Evolutionary conservation across 2,113 vertebrate genomes (phyloP).

Genomic region (Notothenia rossii): DNA sequence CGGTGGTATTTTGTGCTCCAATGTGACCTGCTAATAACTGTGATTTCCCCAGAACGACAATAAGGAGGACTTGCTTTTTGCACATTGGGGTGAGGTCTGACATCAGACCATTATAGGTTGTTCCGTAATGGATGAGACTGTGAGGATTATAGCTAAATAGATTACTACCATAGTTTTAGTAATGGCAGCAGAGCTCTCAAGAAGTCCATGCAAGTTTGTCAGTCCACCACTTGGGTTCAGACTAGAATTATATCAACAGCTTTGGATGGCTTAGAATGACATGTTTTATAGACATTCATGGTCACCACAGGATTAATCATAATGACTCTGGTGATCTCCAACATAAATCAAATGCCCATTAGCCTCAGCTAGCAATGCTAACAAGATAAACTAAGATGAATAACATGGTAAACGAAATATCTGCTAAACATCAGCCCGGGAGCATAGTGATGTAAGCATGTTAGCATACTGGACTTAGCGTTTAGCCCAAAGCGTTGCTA

Average conservation of each 20-base stretch:
- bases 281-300: not conserved
- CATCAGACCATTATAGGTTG: conserved; percentile 6
- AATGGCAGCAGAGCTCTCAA: not conserved
- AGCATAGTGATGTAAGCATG: too few species aligned
- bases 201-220: not conserved
- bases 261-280: not conserved
- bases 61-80: conserved; percentile 21
- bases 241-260: not conserved
- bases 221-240: not conserved
- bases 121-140: conserved; percentile 1
- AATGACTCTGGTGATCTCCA: too few species aligned
- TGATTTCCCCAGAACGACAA: not conserved
- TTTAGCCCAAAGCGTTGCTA: too few species aligned
- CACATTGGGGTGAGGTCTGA: conserved; percentile 21
- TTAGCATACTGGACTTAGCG: too few species aligned
- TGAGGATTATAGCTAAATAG: not conserved
- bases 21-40: conserved; percentile 18
- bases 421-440: too few species aligned
- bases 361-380: too few species aligned
- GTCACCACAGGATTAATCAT: not conserved
- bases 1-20: conserved; percentile 1
- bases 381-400: too few species aligned
- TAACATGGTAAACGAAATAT: too few species aligned
- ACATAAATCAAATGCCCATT: too few species aligned
- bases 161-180: too few species aligned